Evolutionary conservation across 2,113 vertebrate genomes (phyloP), one percentile per base, ranked within the genome.

Genomic region (Rhinopomastus cyanomelas): DNA sequence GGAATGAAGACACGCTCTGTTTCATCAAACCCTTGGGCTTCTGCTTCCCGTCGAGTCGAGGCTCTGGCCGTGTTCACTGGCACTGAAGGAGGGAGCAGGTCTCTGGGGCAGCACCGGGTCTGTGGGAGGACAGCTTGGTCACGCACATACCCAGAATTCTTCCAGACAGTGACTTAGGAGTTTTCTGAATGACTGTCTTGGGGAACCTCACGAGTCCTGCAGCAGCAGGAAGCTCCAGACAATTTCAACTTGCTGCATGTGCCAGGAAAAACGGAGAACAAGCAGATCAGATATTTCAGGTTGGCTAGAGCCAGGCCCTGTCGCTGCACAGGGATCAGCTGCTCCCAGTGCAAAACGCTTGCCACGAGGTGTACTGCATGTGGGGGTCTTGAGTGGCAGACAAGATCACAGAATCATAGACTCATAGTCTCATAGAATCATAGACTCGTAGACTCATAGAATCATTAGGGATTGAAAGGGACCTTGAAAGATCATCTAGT

Each of bases 1-100:
- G 91, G 81, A 94, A 90, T 73, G 84, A 90, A 87, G 92, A 92
- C 78, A 73, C 1, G 1, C 81, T 81, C 69, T 92, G 62, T 92
- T 79, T 85, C 88, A 92, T 72, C 84, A 94, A 59, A 69, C 27
- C 81, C 75, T 69, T 44, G 0, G 78, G 74, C 62, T 56, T 29
- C 74, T 87, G 87, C 68, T 87, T 76, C 85, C 78, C 69, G 51
- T 73, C 62, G 34, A 11, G 51, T 48, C 65, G 77, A 67, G 75
- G 62, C 57, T 88, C 85, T 88, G 85, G 55, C 81, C n/a, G 5
- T 17, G 36, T 51, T 87, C 25, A 65, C 52, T 81, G 66, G 32
- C 1, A 3, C 26, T 37, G 48, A 53, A 65, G 36, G 30, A 62
- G 65, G 34, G 37, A 83, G 6, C 8, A 44, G 44, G 64, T 59